These are phyloP conservation scores for Halcyon chelicuti DNA, from an alignment of 2,797 vertebrate species.

Conservation along the genomic window DNA sequence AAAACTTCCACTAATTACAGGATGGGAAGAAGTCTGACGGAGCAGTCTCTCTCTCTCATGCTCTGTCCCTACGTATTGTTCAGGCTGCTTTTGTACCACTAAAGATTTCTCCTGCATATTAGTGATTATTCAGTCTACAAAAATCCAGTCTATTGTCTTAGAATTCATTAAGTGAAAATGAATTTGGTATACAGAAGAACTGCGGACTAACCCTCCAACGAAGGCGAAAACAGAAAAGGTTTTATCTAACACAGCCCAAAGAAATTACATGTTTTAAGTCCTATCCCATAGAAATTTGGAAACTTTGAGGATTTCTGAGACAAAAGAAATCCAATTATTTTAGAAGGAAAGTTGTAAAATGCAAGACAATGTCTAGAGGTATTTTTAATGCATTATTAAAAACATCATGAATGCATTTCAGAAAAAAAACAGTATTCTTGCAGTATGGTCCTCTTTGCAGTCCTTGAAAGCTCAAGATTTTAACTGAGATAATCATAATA, in stretches of 20 bases:
- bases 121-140: neutral
- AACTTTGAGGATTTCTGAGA: neutral
- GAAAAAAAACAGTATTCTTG: neutral
- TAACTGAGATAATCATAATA: neutral
- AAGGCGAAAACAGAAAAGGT: neutral
- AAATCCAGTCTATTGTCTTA: neutral
- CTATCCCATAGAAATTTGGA: neutral
- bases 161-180: neutral
- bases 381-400: neutral
- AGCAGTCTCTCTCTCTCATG: neutral
- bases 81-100: neutral
- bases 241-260: neutral
- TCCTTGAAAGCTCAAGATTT: neutral
- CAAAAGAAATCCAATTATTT: neutral
- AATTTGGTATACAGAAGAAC: neutral
- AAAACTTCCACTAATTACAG: neutral
- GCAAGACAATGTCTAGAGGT: neutral
- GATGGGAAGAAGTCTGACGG: neutral
- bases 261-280: neutral
- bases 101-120: neutral
- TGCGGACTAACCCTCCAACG: neutral
- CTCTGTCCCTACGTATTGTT: neutral
- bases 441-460: neutral
- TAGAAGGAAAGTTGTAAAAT: neutral
- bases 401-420: neutral